These are phyloP conservation scores for Alligator sinensis DNA, from an alignment of 2,113 vertebrate species.

Conservation along the genomic window DNA sequence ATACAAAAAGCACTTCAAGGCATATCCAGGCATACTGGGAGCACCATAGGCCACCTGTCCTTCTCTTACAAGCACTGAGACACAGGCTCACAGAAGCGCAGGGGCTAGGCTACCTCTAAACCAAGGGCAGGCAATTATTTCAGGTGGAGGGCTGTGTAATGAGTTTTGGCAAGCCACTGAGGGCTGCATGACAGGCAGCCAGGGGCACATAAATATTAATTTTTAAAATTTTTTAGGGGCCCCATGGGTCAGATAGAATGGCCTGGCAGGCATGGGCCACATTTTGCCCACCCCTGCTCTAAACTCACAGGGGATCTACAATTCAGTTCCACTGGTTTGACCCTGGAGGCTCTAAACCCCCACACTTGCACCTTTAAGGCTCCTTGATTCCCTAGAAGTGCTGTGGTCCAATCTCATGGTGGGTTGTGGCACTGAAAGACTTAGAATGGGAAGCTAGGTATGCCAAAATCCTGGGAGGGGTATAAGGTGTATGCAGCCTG, in stretches of 20 bases:
- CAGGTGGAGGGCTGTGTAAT: no score
- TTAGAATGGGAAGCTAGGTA: neutral
- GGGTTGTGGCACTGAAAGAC: neutral
- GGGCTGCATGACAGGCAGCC: neutral
- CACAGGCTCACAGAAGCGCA: neutral
- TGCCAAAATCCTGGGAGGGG: neutral
- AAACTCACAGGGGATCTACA: neutral
- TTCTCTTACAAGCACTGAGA: neutral
- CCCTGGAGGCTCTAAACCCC: rapidly evolving
- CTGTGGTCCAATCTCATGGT: neutral
- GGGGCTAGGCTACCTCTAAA: neutral
- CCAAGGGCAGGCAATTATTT: no score
- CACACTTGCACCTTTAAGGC: neutral
- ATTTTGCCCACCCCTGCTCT: neutral
- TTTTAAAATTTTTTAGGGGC: no score
- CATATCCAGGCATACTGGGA: neutral
- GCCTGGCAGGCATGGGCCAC: no score
- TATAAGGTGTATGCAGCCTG: neutral
- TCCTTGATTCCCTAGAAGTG: neutral
- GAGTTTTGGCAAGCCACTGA: rapidly evolving
- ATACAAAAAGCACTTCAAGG: neutral
- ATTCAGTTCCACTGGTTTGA: neutral
- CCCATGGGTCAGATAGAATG: no score
- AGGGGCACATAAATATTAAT: no score
- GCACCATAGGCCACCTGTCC: neutral